Base-by-base conservation (phyloP, 2,113 vertebrate species). In the Heteronetta atricapilla region DNA sequence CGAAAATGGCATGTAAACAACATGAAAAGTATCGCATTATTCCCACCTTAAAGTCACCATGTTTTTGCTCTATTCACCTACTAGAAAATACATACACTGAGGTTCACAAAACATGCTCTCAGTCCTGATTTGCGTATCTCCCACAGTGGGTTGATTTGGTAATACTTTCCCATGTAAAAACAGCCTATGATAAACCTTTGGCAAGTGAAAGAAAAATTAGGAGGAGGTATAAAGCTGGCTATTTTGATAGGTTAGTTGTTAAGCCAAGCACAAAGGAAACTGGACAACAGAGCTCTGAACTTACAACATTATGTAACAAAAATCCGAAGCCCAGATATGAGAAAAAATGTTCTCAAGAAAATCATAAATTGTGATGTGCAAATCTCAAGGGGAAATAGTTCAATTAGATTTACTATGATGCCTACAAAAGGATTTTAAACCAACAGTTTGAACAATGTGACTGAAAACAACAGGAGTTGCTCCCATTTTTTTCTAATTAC, bases 401-500 rank as follows among this genome's bases (percentile, higher is more conserved):
- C 6, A 25, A 6, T 66, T 56, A 31, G 6, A 48, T 56, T 62
- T 38, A 88, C n/a, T 46, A 52, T 2, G 8, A 64, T 72, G 34
- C 50, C 81, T 48, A 64, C 34, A 60, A 84, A 76, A 16, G 28
- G 67, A 52, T 26, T 73, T n/a, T 16, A 62, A 74, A 33, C 10
- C 23, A 88, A 17, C 8, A 25, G 0, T 40, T 48, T 13, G 8
- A 26, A 64, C 19, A 59, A 68, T 0, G 26, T 36, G 21, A 59
- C 55, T 40, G 21, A 78, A 88, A 81, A 48, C 22, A 76, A 31
- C 8, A 52, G n/a, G 10, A 64, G 19, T 23, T 56, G 46, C 16
- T 81, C 46, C 46, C 14, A 1, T 5, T 55, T 44, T 42, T 77
- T 81, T 64, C 34, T 78, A 81, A 69, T 84, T 94, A 99, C 99